Base-by-base conservation (phyloP, 2,888 invertebrate species). In the Neoscelio sp. region DNA sequence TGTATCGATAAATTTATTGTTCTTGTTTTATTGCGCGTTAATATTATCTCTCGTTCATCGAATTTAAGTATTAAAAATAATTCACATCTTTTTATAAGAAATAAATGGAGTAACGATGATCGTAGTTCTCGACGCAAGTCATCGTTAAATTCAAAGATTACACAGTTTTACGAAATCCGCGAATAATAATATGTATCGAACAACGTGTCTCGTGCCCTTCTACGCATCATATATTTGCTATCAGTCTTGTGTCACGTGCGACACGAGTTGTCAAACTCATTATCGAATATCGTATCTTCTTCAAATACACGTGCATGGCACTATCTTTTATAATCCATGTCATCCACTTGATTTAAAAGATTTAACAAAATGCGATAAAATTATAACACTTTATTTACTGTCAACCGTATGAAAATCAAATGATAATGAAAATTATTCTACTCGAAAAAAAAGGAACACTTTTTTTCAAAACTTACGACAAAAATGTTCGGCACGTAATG, bases 191-290 rank as follows among this genome's bases (percentile, higher is more conserved):
- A 42, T 60, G 17, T 44, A 64, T 56, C 54, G 67, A 78, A 56
- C 42, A 67, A 18, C 20, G 40, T 35, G 62, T 73, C 68, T 60
- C 54, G 64, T 42, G 46, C 54, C 48, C 68, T 46, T 52, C 33
- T 64, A 7, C 64, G 20, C 56, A 73, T 73, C 62, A 28, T 48
- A 64, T 58, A 77, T 78, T 58, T 56, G 28, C 65, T 71, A 70
- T 71, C 74, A 78, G 56, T 78, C 68, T 73, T 30, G 46, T 68
- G 67, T 78, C 81, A 78, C 78, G 81, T 80, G 80, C 76, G 48
- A 60, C 70, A 50, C 12, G 58, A 74, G 74, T 64, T 68, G 65
- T 74, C 44, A 74, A 78, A 74, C 56, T 70, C 50, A 46, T 77
- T 77, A 74, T 73, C 73, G 46, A 44, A 42, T 68, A 56, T 60